Evolutionary conservation across 2,797 vertebrate genomes (phyloP).

Genomic region (Danio jaintianensis): DNA sequence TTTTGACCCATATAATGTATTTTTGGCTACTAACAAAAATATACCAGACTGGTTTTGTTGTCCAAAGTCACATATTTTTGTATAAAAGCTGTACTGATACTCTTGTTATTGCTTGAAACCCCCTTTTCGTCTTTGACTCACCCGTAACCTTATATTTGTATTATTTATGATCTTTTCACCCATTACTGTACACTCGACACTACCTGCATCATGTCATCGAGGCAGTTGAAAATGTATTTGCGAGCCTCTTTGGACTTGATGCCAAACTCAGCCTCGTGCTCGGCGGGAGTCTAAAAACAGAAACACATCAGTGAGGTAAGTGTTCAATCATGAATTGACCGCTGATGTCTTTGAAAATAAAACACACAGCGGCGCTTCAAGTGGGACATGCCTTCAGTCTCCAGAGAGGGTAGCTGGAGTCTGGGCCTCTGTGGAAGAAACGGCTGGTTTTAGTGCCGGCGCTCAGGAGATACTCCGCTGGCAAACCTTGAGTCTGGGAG

Average conservation of each 20-base stretch:
- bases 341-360: conserved; percentile 8
- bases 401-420: conserved; percentile 95
- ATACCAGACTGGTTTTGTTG: too few relatives aligned
- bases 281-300: conserved; percentile 85
- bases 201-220: conserved; percentile 99
- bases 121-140: too few relatives aligned
- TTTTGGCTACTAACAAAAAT: too few relatives aligned
- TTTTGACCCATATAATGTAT: too few relatives aligned
- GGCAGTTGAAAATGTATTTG: conserved; percentile 99
- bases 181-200: conserved; percentile 5
- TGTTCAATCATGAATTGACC: not conserved
- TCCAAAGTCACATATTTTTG: too few relatives aligned
- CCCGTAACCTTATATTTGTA: not conserved
- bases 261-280: conserved; percentile 95
- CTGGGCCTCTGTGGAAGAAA: conserved; percentile 97
- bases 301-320: not conserved
- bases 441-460: conserved; percentile 97
- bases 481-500: conserved; percentile 97
- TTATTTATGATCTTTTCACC: not conserved
- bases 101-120: too few relatives aligned
- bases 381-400: conserved; percentile 88
- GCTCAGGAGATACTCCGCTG: conserved; percentile 96
- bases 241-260: conserved; percentile 98
- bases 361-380: not conserved
- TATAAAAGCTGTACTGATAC: too few relatives aligned